These are phyloP conservation scores for Andrena trimmerana DNA, from an alignment of 2,888 invertebrate species.

Conservation along the genomic window DNA sequence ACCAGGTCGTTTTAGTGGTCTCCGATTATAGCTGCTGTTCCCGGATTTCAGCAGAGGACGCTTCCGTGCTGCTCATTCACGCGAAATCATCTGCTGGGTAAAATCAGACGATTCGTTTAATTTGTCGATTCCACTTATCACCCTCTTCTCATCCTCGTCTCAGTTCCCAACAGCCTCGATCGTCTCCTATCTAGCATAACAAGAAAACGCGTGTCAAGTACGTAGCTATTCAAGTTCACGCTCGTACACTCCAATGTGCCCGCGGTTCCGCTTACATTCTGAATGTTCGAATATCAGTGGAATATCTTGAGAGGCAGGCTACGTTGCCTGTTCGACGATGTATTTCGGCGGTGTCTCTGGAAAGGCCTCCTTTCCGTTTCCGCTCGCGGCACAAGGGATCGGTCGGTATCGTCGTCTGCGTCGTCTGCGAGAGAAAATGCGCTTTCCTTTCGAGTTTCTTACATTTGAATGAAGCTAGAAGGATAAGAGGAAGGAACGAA, in stretches of 20 bases:
- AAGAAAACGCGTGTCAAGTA: slow-evolving; percentile 30
- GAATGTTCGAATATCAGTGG: slow-evolving; percentile 37
- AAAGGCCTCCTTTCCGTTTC: slow-evolving; percentile 53
- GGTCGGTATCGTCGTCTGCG: slow-evolving; percentile 44
- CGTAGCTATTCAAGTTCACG: neutral
- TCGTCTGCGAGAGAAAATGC: slow-evolving; percentile 58
- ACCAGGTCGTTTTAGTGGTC: slow-evolving; percentile 61
- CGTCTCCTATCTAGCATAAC: slow-evolving; percentile 8
- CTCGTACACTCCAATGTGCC: neutral
- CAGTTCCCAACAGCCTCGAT: neutral
- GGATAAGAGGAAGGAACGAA: slow-evolving; percentile 49
- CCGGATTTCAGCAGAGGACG: slow-evolving; percentile 47
- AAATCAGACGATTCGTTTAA: too few relatives aligned
- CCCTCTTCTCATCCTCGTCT: too few relatives aligned
- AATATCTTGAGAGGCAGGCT: slow-evolving; percentile 31
- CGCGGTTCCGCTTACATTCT: neutral
- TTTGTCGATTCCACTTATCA: too few relatives aligned
- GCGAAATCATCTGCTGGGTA: slow-evolving; percentile 21
- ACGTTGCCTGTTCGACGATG: slow-evolving; percentile 27
- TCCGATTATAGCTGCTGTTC: slow-evolving; percentile 56
- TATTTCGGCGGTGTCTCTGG: slow-evolving; percentile 34
- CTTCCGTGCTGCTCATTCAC: slow-evolving; percentile 15
- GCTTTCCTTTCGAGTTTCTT: slow-evolving; percentile 68
- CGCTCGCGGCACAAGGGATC: slow-evolving; percentile 50
- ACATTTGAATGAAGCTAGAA: slow-evolving; percentile 66